These are phyloP conservation scores for Heteromormyrus szaboi DNA, from an alignment of 2,797 vertebrate genomes.

Conservation along the genomic window DNA sequence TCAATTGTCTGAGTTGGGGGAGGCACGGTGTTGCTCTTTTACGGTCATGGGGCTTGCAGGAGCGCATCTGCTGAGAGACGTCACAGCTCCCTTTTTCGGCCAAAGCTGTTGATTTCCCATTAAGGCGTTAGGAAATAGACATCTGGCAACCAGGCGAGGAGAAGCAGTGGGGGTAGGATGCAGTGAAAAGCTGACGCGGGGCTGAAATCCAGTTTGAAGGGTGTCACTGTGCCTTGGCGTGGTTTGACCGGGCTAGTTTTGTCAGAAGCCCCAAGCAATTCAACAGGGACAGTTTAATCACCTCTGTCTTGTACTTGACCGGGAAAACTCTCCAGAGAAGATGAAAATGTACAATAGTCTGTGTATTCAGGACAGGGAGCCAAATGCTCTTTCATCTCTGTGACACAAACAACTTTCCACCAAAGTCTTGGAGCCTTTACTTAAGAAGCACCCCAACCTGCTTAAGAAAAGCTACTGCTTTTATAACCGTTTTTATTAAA, in stretches of 20 bases:
- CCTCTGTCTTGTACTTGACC: neutral
- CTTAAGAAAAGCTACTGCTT: neutral
- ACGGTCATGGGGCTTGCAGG: neutral
- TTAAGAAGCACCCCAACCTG: neutral
- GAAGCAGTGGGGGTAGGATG: neutral
- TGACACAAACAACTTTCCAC: neutral
- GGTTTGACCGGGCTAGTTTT: neutral
- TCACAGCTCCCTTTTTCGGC: neutral
- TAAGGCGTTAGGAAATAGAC: neutral
- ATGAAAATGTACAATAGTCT: neutral
- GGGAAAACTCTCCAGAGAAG: neutral
- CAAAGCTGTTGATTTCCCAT: neutral
- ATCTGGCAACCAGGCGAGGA: neutral
- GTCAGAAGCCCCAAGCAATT: neutral
- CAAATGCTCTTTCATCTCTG: neutral
- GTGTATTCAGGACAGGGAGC: neutral
- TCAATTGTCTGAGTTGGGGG: neutral
- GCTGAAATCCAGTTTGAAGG: neutral
- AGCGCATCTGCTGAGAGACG: neutral
- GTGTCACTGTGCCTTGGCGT: neutral
- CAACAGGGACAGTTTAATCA: neutral
- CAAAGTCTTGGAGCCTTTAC: neutral
- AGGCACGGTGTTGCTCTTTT: neutral
- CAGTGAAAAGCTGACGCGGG: neutral
- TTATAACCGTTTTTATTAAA: neutral